Evolutionary conservation across 2,797 vertebrate species (phyloP).

Genomic region (Anas acuta): DNA sequence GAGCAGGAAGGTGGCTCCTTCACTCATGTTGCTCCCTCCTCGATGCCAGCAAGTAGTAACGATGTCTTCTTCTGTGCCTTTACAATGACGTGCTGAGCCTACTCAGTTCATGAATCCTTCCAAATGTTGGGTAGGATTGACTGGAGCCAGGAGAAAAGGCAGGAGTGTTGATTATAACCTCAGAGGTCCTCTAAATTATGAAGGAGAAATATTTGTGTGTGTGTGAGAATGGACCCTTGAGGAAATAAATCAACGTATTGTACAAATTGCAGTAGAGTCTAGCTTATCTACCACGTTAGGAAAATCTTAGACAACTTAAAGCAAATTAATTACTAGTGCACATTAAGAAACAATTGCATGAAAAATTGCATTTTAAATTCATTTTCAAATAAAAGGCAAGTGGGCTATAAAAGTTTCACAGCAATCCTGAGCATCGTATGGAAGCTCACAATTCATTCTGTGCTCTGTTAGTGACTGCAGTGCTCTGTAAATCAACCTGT

Average conservation of each 20-base stretch:
- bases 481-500: neutral
- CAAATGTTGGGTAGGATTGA: neutral
- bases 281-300: neutral
- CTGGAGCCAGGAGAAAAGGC: neutral
- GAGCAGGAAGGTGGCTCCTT: neutral
- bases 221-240: neutral
- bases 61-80: neutral
- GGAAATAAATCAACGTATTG: neutral
- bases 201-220: neutral
- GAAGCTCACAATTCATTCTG: neutral
- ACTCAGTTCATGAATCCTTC: neutral
- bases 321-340: neutral
- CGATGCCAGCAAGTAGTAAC: neutral
- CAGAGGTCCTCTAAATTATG: neutral
- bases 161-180: neutral
- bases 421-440: neutral
- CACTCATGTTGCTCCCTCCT: neutral
- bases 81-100: neutral
- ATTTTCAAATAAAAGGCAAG: constrained; percentile 5
- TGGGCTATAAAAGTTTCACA: neutral
- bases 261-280: neutral
- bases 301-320: neutral
- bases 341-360: neutral
- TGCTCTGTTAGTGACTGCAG: neutral
- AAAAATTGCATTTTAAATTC: neutral